A percentile compares a stretch with the other conserved stretches of the same genome.
These are phyloP conservation scores for Psophia crepitans DNA, from an alignment of 2,113 vertebrate species.

Conservation along the genomic window DNA sequence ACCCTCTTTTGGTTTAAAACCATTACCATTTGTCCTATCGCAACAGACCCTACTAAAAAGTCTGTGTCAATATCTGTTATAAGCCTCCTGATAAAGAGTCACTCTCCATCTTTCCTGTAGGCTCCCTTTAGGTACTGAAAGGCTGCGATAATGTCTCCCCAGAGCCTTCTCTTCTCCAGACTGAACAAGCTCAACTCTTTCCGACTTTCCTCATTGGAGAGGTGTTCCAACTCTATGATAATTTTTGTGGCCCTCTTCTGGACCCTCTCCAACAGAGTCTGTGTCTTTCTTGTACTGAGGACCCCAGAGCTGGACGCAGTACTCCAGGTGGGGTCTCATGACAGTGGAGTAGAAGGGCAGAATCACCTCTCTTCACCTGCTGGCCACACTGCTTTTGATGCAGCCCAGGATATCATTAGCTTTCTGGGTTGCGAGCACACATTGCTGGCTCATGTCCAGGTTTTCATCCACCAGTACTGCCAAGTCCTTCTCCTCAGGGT, in stretches of 20 bases:
- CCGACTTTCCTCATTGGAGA: neutral
- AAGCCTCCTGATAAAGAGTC: neutral
- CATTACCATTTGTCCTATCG: neutral
- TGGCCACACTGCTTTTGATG: neutral
- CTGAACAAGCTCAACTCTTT: neutral
- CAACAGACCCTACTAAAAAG: neutral
- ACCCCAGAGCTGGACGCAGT: neutral
- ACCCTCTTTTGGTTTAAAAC: neutral
- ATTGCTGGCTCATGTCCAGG: neutral
- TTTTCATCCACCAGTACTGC: neutral
- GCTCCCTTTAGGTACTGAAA: neutral
- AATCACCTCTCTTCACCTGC: neutral
- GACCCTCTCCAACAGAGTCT: rapidly evolving
- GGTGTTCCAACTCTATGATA: too few relatives aligned
- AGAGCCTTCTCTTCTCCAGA: neutral
- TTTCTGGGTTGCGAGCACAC: neutral
- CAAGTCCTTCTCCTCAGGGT: neutral
- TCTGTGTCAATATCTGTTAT: neutral
- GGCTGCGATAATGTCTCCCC: neutral
- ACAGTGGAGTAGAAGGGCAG: neutral
- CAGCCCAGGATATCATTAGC: neutral
- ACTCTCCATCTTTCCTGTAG: neutral
- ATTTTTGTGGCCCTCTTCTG: neutral
- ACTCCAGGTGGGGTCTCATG: neutral
- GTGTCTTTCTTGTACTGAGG: too few relatives aligned